Conservation (phyloP, 2,888 invertebrate genomes). For the Torymus auratus region DNA sequence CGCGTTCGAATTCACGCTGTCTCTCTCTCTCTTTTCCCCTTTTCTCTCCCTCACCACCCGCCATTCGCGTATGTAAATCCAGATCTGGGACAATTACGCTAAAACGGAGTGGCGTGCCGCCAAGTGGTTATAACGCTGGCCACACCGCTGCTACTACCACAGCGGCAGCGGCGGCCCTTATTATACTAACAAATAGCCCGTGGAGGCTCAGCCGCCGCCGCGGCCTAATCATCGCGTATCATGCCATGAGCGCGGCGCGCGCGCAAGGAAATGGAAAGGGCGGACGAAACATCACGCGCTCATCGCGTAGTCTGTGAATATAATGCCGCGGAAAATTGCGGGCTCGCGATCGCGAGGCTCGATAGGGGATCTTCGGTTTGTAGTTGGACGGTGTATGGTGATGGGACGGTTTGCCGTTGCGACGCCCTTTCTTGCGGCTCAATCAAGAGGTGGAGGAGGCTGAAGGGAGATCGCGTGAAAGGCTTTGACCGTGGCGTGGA, state of each 20-base stretch:
- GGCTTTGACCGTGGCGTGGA: no score
- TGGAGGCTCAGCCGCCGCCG: conserved; percentile 62
- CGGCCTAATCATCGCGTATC: conserved; percentile 76
- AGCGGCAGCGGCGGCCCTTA: conserved; percentile 68
- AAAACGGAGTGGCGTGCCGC: conserved; percentile 76
- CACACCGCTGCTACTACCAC: conserved; percentile 66
- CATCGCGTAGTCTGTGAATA: conserved; percentile 11
- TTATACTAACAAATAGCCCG: conserved; percentile 77
- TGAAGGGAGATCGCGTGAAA: no score
- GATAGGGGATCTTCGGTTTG: no score
- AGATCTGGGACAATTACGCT: conserved; percentile 76
- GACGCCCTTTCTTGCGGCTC: conserved; percentile 11
- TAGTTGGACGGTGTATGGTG: no score
- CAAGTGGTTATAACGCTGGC: conserved; percentile 73
- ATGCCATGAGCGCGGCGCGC: conserved; percentile 65
- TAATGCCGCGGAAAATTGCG: conserved; percentile 45
- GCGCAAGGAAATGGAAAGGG: neutral
- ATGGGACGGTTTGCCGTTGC: no score
- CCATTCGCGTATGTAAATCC: conserved; percentile 72
- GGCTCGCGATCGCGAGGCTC: no score
- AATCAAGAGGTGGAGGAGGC: conserved; percentile 1
- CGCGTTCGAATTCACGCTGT: neutral
- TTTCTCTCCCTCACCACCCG: conserved; percentile 17
- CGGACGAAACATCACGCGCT: neutral
- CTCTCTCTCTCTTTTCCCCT: conserved; percentile 18